These are phyloP conservation scores for Xanthorhoe designata DNA, from an alignment of 2,888 invertebrate genomes.

Conservation along the genomic window DNA sequence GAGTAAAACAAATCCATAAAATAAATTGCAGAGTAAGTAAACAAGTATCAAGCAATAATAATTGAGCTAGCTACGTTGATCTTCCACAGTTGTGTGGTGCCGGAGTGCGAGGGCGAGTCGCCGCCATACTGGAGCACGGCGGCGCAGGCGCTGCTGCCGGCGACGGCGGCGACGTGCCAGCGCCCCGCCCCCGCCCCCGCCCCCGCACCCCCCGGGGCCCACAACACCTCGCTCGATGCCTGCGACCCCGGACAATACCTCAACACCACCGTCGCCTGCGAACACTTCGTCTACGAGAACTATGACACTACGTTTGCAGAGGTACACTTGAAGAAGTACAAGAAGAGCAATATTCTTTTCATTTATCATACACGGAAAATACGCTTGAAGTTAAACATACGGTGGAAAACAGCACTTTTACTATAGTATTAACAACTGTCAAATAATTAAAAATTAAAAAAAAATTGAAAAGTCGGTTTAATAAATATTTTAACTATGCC, in stretches of 20 bases:
- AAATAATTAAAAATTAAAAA: too few relatives aligned
- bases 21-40: too few relatives aligned
- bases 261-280: slow-evolving; percentile 58
- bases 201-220: slow-evolving; percentile 52
- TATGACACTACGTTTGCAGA: slow-evolving; percentile 71
- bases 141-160: slow-evolving; percentile 55
- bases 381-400: too few relatives aligned
- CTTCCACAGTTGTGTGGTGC: slow-evolving; percentile 74
- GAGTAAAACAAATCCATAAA: too few relatives aligned
- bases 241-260: slow-evolving; percentile 62
- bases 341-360: background rate
- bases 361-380: too few relatives aligned
- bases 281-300: slow-evolving; percentile 63
- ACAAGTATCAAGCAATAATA: too few relatives aligned
- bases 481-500: too few relatives aligned
- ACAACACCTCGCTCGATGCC: slow-evolving; percentile 34
- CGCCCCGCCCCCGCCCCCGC: slow-evolving; percentile 49
- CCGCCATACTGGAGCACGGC: slow-evolving; percentile 51
- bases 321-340: slow-evolving; percentile 56
- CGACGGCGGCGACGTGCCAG: slow-evolving; percentile 45
- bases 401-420: too few relatives aligned
- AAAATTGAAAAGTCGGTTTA: too few relatives aligned
- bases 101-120: slow-evolving; percentile 80
- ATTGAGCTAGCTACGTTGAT: too few relatives aligned
- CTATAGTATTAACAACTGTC: too few relatives aligned